phyloP scores from a whole-genome alignment of 2,113 vertebrate genomes.

The Lethenteron reissneri region DNA sequence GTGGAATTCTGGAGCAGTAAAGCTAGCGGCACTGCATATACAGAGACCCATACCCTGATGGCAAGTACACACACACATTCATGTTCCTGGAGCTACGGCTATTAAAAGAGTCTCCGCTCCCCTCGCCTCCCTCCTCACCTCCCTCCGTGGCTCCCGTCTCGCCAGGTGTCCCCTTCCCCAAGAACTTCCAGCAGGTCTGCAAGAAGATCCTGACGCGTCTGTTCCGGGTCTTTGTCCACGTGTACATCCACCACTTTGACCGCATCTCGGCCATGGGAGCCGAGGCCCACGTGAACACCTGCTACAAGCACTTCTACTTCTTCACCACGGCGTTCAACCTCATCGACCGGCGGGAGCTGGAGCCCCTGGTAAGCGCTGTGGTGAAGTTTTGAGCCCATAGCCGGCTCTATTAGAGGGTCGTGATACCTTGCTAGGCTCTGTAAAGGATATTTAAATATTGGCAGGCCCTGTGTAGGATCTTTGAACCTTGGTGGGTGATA shows the following conservation, averaged over 20 bases:
- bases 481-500: no score
- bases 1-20: no score
- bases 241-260: conserved; percentile 97
- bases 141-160: conserved; percentile 3
- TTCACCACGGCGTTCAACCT: conserved; percentile 76
- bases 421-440: no score
- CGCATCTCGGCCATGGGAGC: conserved; percentile 78
- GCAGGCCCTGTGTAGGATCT: no score
- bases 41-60: no score
- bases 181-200: conserved; percentile 72
- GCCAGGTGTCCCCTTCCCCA: conserved; percentile 85
- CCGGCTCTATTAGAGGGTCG: no score
- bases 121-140: background rate
- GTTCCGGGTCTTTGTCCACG: conserved; percentile 89
- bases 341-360: conserved; percentile 91
- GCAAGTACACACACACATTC: no score
- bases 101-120: background rate
- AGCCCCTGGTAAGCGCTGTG: conserved; percentile 56
- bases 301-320: conserved; percentile 98
- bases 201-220: conserved; percentile 90
- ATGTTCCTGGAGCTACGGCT: no score
- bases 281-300: conserved; percentile 90
- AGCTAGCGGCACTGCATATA: no score
- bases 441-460: no score
- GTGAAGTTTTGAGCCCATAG: no score